A percentile compares a stretch with the other conserved stretches of the same genome.
Evolutionary conservation across 2,888 invertebrate genomes (phyloP).

Genomic region (Blastobasis adustella): DNA sequence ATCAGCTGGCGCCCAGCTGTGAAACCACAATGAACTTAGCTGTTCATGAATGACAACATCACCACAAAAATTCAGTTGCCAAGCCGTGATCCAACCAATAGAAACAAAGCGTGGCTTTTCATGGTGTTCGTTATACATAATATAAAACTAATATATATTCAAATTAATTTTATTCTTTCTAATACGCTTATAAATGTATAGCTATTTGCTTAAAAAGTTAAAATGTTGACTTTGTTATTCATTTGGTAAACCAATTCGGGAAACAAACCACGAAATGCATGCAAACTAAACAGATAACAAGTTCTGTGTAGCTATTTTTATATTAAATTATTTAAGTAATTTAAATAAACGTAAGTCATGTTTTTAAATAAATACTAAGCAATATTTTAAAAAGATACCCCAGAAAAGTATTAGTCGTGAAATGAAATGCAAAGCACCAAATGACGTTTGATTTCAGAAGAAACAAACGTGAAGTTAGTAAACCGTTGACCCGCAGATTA

Average conservation of each 20-base stretch:
- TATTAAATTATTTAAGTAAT: too few species aligned
- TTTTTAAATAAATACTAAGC: too few species aligned
- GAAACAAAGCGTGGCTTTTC: slow-evolving; percentile 26
- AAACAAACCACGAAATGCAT: too few species aligned
- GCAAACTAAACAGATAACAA: too few species aligned
- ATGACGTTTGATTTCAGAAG: slow-evolving; percentile 62
- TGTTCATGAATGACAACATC: slow-evolving; percentile 34
- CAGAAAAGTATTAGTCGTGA: slow-evolving; percentile 12
- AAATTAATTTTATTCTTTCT: too few species aligned
- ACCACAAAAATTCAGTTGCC: slow-evolving; percentile 20
- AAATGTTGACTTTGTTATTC: too few species aligned
- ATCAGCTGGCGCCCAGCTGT: slow-evolving; percentile 73
- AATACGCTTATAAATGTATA: too few species aligned
- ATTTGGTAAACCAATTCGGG: too few species aligned
- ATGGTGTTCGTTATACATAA: slow-evolving; percentile 23
- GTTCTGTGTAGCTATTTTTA: too few species aligned
- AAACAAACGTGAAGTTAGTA: slow-evolving; percentile 70
- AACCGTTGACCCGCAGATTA: slow-evolving; percentile 39
- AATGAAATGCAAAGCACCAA: slow-evolving; percentile 25
- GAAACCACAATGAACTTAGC: slow-evolving; percentile 42
- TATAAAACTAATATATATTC: not conserved
- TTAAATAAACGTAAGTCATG: too few species aligned
- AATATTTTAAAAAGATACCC: not conserved
- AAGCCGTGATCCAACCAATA: slow-evolving; percentile 39
- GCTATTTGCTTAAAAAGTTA: too few species aligned